Conservation (phyloP, 2,888 invertebrate genomes). For the Incurvaria masculella region DNA sequence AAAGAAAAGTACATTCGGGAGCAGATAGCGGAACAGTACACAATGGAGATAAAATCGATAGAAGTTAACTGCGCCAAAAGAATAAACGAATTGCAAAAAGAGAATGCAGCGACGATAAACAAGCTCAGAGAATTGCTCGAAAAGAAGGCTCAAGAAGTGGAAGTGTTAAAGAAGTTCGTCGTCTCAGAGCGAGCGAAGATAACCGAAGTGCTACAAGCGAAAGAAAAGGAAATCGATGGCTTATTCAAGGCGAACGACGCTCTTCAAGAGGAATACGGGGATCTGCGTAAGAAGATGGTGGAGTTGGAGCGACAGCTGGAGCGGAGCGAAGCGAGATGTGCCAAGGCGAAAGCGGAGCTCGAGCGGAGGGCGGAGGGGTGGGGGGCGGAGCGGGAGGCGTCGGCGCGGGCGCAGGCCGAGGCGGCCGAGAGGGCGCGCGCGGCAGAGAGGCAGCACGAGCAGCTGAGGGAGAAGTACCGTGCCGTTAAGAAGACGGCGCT, state of each 20-base stretch:
- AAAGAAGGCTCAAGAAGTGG: slow-evolving; percentile 52
- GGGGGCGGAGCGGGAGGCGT: slow-evolving; percentile 24
- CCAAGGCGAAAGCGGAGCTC: slow-evolving; percentile 20
- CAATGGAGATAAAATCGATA: slow-evolving; percentile 56
- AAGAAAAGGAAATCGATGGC: slow-evolving; percentile 48
- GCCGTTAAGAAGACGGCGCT: slow-evolving; percentile 60
- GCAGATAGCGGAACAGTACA: slow-evolving; percentile 65
- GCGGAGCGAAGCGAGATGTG: slow-evolving; percentile 30
- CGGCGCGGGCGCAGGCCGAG: slow-evolving; percentile 34
- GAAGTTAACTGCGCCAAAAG: slow-evolving; percentile 52
- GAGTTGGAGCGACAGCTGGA: slow-evolving; percentile 40
- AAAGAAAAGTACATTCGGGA: slow-evolving; percentile 60
- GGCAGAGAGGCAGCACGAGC: slow-evolving; percentile 40
- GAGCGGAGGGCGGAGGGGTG: slow-evolving; percentile 25
- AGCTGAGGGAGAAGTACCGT: slow-evolving; percentile 58
- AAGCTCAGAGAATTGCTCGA: slow-evolving; percentile 48
- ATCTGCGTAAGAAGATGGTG: slow-evolving; percentile 29
- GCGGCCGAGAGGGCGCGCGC: slow-evolving; percentile 41
- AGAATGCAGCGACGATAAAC: slow-evolving; percentile 38
- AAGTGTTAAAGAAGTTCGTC: slow-evolving; percentile 49
- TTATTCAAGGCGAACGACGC: slow-evolving; percentile 44
- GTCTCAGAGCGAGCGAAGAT: slow-evolving; percentile 48
- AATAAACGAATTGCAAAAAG: slow-evolving; percentile 49
- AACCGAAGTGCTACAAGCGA: slow-evolving; percentile 46
- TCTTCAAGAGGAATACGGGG: slow-evolving; percentile 34